These are phyloP conservation scores for Eurypyga helias DNA, from an alignment of 2,113 vertebrate species.

Conservation along the genomic window DNA sequence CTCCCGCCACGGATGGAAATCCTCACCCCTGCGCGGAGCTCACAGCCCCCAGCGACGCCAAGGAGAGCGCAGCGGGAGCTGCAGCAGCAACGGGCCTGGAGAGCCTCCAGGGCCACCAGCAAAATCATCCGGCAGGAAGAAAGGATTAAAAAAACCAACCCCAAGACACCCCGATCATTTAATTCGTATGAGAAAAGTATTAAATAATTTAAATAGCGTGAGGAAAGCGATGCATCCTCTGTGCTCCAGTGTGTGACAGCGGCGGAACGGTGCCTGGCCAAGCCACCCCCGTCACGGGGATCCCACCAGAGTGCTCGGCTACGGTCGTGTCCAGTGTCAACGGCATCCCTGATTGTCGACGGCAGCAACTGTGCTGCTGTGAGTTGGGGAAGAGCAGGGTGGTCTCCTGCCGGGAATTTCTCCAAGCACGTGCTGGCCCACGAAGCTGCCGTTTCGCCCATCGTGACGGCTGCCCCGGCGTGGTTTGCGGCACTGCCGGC, in stretches of 20 bases:
- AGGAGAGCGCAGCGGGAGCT: neutral
- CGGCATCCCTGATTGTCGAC: neutral
- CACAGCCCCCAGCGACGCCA: neutral
- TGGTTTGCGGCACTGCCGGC: neutral
- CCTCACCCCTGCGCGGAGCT: neutral
- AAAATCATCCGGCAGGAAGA: constrained; percentile 16
- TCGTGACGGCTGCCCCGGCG: neutral
- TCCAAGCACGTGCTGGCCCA: neutral
- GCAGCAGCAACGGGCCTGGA: constrained; percentile 32
- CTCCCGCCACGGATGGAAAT: constrained; percentile 19
- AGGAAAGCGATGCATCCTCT: constrained; percentile 13
- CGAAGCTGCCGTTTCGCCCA: neutral
- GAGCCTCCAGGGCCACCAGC: constrained; percentile 27
- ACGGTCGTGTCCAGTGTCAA: neutral
- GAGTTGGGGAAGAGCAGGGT: neutral
- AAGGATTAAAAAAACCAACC: neutral
- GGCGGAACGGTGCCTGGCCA: neutral
- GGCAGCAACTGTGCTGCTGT: neutral
- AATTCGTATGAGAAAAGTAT: constrained; percentile 15
- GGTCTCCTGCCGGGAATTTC: neutral
- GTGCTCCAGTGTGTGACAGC: constrained; percentile 58
- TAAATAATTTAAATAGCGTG: constrained; percentile 76
- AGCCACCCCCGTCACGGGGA: neutral
- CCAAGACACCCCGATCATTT: neutral
- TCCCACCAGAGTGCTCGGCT: neutral